Evolutionary conservation across 2,888 invertebrate genomes (phyloP).

Genomic region (Tetanocera ferruginea): DNA sequence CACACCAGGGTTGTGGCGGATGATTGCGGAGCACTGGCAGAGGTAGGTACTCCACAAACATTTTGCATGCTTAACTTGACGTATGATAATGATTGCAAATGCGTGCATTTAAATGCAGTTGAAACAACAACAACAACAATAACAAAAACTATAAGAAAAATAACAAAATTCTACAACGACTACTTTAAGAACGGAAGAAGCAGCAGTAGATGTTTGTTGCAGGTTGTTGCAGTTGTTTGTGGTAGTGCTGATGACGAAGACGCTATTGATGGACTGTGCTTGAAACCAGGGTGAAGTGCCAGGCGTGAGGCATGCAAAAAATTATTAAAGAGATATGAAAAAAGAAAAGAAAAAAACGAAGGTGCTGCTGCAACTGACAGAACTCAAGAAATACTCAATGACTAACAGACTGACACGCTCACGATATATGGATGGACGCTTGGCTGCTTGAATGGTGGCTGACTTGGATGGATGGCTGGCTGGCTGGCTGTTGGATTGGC

Average conservation of each 20-base stretch:
- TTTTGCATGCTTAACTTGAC: conserved; percentile 30
- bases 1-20: background rate
- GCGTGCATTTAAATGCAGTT: conserved; percentile 36
- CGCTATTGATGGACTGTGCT: background rate
- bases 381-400: background rate
- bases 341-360: background rate
- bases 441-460: background rate
- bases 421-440: conserved; percentile 8
- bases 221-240: background rate
- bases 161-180: background rate
- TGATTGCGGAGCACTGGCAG: background rate
- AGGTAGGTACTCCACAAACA: background rate
- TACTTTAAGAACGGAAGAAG: background rate
- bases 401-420: conserved; percentile 32
- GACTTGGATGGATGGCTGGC: background rate
- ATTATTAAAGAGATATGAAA: background rate
- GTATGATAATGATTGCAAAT: conserved; percentile 34
- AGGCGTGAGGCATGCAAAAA: background rate
- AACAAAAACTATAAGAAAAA: conserved; percentile 1
- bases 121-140: background rate
- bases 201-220: background rate
- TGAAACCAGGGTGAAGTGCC: background rate
- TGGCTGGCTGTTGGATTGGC: background rate
- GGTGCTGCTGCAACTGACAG: conserved; percentile 1
- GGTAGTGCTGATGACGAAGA: background rate